These are phyloP conservation scores for Hypselothyrea guttata DNA, from an alignment of 2,888 invertebrate genomes.

Conservation along the genomic window DNA sequence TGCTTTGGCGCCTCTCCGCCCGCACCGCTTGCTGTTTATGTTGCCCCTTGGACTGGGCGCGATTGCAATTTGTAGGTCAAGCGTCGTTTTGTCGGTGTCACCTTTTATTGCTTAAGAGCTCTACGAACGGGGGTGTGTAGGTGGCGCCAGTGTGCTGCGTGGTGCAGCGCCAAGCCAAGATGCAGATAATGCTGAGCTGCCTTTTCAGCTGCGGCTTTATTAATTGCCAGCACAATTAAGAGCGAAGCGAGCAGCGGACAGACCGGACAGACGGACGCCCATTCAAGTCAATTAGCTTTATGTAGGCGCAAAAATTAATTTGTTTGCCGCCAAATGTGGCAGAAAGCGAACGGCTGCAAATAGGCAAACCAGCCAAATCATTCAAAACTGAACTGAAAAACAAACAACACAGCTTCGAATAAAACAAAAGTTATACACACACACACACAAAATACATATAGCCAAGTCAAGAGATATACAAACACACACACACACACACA, in stretches of 20 bases:
- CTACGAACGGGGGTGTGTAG: conserved; percentile 8
- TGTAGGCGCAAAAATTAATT: conserved; percentile 76
- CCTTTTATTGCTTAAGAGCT: conserved; percentile 19
- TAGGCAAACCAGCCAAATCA: conserved; percentile 28
- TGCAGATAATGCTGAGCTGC: conserved; percentile 38
- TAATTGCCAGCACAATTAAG: conserved; percentile 58
- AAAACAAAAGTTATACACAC: conserved; percentile 2
- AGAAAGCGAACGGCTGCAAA: conserved; percentile 33
- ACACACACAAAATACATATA: too few species aligned
- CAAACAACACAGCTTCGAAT: conserved; percentile 8
- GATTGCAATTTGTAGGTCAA: conserved; percentile 58
- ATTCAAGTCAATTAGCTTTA: conserved; percentile 68
- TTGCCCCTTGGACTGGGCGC: not conserved
- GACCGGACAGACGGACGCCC: conserved; percentile 29
- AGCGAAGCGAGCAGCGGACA: not conserved
- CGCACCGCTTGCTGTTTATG: conserved; percentile 1
- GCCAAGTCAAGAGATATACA: too few species aligned
- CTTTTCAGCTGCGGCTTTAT: conserved; percentile 37
- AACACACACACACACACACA: not conserved
- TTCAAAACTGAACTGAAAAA: conserved; percentile 2
- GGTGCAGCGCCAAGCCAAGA: conserved; percentile 26
- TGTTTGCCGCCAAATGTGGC: conserved; percentile 71
- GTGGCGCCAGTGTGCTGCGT: conserved; percentile 33
- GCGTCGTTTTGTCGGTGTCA: conserved; percentile 43
- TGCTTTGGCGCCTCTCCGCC: too few species aligned